A percentile compares a stretch with the other conserved stretches of the same genome.
Evolutionary conservation across 2,113 vertebrate species (phyloP).

Genomic region (Empidonax alnorum): DNA sequence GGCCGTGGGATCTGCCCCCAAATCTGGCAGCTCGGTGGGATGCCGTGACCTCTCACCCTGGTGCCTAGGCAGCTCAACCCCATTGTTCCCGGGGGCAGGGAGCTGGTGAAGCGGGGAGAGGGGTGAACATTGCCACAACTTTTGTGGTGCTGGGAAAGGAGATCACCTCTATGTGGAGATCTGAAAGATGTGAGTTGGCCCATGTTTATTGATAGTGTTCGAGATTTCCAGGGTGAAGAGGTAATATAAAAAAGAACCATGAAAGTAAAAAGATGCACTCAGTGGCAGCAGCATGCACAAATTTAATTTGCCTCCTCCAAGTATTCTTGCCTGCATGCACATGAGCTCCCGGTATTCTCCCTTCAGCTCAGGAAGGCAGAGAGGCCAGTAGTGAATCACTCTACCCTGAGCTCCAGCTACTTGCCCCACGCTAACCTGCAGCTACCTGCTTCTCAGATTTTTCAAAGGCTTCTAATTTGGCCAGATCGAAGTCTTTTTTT

Average conservation of each 20-base stretch:
- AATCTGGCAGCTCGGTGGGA: conserved; percentile 33
- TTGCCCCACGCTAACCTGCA: not conserved
- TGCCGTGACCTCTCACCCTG: conserved; percentile 41
- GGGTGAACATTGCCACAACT: not conserved
- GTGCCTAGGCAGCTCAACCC: not conserved
- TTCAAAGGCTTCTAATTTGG: conserved; percentile 31
- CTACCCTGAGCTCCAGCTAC: not conserved
- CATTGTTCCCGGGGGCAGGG: conserved; percentile 2
- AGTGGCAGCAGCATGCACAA: fast-evolving
- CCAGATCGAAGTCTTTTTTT: not conserved
- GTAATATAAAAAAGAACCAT: not conserved
- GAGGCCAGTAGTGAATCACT: not conserved
- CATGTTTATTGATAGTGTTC: not conserved
- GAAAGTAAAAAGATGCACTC: not conserved
- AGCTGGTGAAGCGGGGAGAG: not conserved
- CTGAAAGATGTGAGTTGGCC: not conserved
- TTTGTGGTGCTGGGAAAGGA: not conserved
- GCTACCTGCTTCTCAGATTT: not conserved
- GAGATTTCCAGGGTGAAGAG: not conserved
- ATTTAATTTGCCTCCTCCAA: not conserved
- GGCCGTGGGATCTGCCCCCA: conserved; percentile 64
- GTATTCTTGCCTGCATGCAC: not conserved
- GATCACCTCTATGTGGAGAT: not conserved
- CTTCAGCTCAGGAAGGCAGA: not conserved
- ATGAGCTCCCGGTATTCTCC: not conserved